phyloP scores from a whole-genome alignment of 1,140 invertebrate genomes.

The Drosophila albomicans region DNA sequence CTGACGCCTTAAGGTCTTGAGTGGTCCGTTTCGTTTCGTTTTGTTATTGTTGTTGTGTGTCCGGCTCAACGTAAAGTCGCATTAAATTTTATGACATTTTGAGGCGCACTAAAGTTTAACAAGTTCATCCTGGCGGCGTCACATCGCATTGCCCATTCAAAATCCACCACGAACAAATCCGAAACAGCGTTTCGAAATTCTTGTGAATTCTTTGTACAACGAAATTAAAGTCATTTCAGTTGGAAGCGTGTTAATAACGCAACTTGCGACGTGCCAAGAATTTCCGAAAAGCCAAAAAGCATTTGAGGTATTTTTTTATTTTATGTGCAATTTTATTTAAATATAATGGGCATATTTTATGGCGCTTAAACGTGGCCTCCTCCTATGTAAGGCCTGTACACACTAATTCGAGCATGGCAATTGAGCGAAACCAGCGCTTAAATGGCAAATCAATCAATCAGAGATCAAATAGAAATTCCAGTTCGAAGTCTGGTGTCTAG shows the following conservation, averaged over 20 bases:
- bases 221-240: slow-evolving; percentile 68
- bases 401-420: slow-evolving; percentile 14
- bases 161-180: slow-evolving; percentile 33
- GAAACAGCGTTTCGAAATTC: background rate
- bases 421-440: background rate
- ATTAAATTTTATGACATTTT: slow-evolving; percentile 81
- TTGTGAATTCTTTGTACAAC: slow-evolving; percentile 57
- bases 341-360: slow-evolving; percentile 73
- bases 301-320: slow-evolving; percentile 71
- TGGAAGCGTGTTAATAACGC: slow-evolving; percentile 70
- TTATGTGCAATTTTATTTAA: slow-evolving; percentile 72
- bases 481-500: background rate
- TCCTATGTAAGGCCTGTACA: background rate
- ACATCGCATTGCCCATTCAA: slow-evolving; percentile 45
- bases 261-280: slow-evolving; percentile 69
- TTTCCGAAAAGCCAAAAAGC: slow-evolving; percentile 40
- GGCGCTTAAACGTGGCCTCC: slow-evolving; percentile 38
- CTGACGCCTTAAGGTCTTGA: slow-evolving; percentile 15
- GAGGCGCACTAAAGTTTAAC: slow-evolving; percentile 73
- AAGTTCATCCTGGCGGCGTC: slow-evolving; percentile 50
- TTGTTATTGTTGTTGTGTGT: slow-evolving; percentile 1
- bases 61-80: slow-evolving; percentile 27
- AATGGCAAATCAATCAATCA: slow-evolving; percentile 13
- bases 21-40: background rate
- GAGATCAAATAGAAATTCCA: background rate